These are phyloP conservation scores for Takifugu rubripes DNA, from an alignment of 2,797 vertebrate species.

Conservation along the genomic window DNA sequence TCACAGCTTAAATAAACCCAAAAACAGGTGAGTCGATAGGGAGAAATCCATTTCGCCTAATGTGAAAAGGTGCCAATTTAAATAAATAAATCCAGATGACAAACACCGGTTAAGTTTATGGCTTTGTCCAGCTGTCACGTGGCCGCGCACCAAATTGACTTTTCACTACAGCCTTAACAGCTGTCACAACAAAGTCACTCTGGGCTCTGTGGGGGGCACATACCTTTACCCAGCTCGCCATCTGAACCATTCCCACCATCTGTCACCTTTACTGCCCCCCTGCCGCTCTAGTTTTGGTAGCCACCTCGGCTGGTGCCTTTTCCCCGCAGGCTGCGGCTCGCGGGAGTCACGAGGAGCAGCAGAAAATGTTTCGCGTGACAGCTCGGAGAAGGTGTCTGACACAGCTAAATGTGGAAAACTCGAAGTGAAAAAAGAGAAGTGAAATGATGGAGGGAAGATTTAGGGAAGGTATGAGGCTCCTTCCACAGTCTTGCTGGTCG, in stretches of 20 bases:
- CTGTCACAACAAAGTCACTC: constrained; percentile 51
- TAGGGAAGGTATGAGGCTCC: background rate
- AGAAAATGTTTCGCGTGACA: constrained; percentile 3
- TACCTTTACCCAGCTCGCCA: constrained; percentile 29
- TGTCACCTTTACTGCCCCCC: constrained; percentile 24
- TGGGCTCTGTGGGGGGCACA: constrained; percentile 3
- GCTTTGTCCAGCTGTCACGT: constrained; percentile 18
- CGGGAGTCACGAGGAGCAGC: constrained; percentile 4
- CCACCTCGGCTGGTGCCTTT: constrained; percentile 16
- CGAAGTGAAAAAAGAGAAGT: no score
- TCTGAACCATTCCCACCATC: constrained; percentile 38
- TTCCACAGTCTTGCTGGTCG: background rate
- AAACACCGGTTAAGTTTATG: background rate
- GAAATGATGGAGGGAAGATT: background rate
- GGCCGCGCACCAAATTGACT: constrained; percentile 26
- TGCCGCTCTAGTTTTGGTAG: constrained; percentile 31
- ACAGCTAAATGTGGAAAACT: constrained; percentile 2
- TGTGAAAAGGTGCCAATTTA: background rate
- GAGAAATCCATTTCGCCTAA: no score
- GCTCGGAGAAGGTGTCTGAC: background rate
- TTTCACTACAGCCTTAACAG: constrained; percentile 26
- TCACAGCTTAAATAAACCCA: no score
- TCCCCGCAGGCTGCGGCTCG: constrained; percentile 13
- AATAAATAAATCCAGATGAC: background rate
- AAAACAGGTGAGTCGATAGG: no score